phyloP scores from a whole-genome alignment of 2,888 invertebrate genomes.

The Alloscopus bannaensis region DNA sequence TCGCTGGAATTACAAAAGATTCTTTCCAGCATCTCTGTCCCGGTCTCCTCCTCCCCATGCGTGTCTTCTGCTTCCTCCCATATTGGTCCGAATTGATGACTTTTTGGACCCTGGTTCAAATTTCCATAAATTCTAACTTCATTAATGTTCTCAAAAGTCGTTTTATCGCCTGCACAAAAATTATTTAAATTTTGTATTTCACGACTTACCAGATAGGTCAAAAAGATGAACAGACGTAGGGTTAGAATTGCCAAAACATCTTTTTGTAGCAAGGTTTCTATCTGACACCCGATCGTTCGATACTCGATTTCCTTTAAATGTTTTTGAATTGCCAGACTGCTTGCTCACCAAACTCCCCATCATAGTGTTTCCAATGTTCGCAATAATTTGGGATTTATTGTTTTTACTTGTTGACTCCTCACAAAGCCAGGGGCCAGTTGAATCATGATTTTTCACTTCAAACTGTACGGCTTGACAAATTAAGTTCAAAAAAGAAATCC shows the following conservation, averaged over 20 bases:
- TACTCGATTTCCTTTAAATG: slow-evolving; percentile 32
- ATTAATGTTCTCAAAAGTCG: too few relatives aligned
- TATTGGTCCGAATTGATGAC: slow-evolving; percentile 17
- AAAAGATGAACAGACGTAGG: slow-evolving; percentile 50
- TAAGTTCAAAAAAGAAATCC: too few relatives aligned
- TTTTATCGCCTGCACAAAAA: too few relatives aligned
- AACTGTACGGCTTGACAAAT: too few relatives aligned
- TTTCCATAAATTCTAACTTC: too few relatives aligned
- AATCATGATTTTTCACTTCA: too few relatives aligned
- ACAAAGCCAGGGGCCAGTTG: too few relatives aligned
- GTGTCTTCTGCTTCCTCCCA: slow-evolving; percentile 40
- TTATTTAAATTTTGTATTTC: slow-evolving; percentile 3
- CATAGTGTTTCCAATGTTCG: too few relatives aligned
- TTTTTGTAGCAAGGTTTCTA: not conserved
- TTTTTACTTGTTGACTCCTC: too few relatives aligned
- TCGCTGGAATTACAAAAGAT: slow-evolving; percentile 24
- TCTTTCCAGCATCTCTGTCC: slow-evolving; percentile 57
- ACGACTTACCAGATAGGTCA: slow-evolving; percentile 37
- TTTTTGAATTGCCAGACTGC: slow-evolving; percentile 15
- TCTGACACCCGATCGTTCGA: not conserved
- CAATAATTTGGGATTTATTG: too few relatives aligned
- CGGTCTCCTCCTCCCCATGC: slow-evolving; percentile 48
- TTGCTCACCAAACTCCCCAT: slow-evolving; percentile 52
- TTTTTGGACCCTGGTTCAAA: slow-evolving; percentile 34
- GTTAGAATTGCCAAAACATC: slow-evolving; percentile 18